Conservation (phyloP, 2,797 vertebrate genomes). For the Triplophysa yarkandensis region DNA sequence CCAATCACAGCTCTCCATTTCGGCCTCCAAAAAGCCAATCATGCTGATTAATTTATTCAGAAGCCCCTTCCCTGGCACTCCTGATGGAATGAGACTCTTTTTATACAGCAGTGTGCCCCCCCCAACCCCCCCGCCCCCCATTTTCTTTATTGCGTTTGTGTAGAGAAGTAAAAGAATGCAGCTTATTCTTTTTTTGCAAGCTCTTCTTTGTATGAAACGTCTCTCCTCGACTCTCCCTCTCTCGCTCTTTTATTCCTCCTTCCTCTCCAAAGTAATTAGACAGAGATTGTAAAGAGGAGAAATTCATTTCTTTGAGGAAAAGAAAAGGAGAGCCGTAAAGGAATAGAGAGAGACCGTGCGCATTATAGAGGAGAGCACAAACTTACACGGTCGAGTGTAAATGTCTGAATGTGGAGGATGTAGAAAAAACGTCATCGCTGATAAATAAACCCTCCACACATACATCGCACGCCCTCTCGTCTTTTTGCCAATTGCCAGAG, state of each 20-base stretch:
- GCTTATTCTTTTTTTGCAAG: constrained; percentile 78
- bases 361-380: constrained; percentile 59
- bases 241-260: constrained; percentile 44
- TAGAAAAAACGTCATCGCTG: constrained; percentile 72
- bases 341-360: constrained; percentile 30
- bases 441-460: constrained; percentile 69
- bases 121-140: constrained; percentile 51
- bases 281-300: constrained; percentile 78
- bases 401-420: constrained; percentile 67
- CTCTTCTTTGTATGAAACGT: constrained; percentile 75
- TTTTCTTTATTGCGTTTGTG: constrained; percentile 77
- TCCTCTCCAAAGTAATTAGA: constrained; percentile 78
- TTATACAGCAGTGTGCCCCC: constrained; percentile 37
- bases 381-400: constrained; percentile 73
- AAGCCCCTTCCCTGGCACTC: constrained; percentile 58
- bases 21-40: constrained; percentile 81
- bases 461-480: constrained; percentile 27
- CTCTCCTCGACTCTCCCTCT: constrained; percentile 45
- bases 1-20: constrained; percentile 73
- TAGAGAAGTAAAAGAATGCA: constrained; percentile 77
- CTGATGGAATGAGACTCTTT: constrained; percentile 52
- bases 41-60: constrained; percentile 87
- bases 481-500: constrained; percentile 60
- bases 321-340: constrained; percentile 60
- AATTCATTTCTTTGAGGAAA: constrained; percentile 73